Evolutionary conservation across 2,888 invertebrate species (phyloP).

Genomic region (Pristionchus exspectatus): DNA sequence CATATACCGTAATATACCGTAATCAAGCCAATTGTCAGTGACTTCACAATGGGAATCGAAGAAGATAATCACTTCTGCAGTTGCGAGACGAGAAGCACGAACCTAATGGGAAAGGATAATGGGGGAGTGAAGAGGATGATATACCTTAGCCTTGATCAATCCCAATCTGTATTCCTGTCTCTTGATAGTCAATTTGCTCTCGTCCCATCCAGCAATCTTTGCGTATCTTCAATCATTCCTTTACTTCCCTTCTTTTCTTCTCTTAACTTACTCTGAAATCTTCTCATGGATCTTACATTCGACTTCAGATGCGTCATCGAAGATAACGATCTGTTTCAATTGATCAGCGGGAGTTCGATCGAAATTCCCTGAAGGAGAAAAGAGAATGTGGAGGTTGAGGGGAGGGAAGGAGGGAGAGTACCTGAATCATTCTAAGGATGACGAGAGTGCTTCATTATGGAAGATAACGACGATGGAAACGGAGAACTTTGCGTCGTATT

Average conservation of each 20-base stretch:
- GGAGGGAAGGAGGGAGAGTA: neutral
- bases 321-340: conserved; percentile 78
- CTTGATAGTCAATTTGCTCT: conserved; percentile 61
- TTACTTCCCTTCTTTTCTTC: neutral
- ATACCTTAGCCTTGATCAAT: conserved; percentile 73
- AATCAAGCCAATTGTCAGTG: conserved; percentile 92
- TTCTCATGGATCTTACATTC: conserved; percentile 57
- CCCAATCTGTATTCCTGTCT: conserved; percentile 64
- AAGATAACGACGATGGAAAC: conserved; percentile 92
- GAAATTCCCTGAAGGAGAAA: conserved; percentile 60
- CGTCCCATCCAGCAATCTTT: conserved; percentile 60
- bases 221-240: conserved; percentile 64
- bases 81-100: conserved; percentile 92
- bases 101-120: conserved; percentile 82
- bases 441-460: conserved; percentile 99
- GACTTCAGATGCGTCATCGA: conserved; percentile 77
- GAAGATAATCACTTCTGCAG: conserved; percentile 93
- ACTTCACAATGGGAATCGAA: conserved; percentile 96
- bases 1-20: neutral
- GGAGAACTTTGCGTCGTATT: conserved; percentile 63
- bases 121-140: neutral
- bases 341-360: conserved; percentile 69
- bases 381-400: neutral
- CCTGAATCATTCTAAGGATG: conserved; percentile 84
- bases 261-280: conserved; percentile 58